These are phyloP conservation scores for Charina bottae DNA, from an alignment of 2,113 vertebrate species.

Conservation along the genomic window DNA sequence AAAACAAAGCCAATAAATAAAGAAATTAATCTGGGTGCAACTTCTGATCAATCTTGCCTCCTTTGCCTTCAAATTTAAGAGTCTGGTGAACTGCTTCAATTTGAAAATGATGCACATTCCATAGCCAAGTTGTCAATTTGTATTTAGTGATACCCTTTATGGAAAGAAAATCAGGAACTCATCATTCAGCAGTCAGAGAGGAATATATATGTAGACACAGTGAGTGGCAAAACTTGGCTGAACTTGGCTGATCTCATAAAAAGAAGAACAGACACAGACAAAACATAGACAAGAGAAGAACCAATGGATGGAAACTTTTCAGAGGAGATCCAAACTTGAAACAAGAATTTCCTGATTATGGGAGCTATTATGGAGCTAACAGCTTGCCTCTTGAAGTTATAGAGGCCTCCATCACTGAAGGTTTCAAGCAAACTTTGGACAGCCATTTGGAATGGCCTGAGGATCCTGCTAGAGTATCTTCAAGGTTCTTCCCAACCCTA, in stretches of 20 bases:
- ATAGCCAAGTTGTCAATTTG: neutral
- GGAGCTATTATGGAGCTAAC: neutral
- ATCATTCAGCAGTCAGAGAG: neutral
- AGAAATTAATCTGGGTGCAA: neutral
- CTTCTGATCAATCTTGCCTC: neutral
- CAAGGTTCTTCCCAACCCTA: neutral
- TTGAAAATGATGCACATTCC: slow-evolving; percentile 17
- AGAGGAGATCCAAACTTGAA: neutral
- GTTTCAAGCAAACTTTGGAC: neutral
- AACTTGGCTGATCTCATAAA: neutral
- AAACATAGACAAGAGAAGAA: neutral
- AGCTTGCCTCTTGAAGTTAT: too few species aligned
- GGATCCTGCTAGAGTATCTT: neutral
- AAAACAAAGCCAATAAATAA: neutral
- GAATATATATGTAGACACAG: neutral
- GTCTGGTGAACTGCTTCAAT: neutral
- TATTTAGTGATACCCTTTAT: neutral
- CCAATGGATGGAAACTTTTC: neutral
- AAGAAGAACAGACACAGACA: neutral
- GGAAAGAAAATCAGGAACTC: neutral
- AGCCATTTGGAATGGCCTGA: neutral
- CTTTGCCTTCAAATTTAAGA: neutral
- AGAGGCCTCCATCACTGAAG: neutral
- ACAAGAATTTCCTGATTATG: neutral
- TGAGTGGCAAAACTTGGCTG: neutral